A percentile compares a stretch with the other conserved stretches of the same genome.
These are phyloP conservation scores for Platichthys stellatus DNA, from an alignment of 2,113 vertebrate genomes.

Conservation along the genomic window DNA sequence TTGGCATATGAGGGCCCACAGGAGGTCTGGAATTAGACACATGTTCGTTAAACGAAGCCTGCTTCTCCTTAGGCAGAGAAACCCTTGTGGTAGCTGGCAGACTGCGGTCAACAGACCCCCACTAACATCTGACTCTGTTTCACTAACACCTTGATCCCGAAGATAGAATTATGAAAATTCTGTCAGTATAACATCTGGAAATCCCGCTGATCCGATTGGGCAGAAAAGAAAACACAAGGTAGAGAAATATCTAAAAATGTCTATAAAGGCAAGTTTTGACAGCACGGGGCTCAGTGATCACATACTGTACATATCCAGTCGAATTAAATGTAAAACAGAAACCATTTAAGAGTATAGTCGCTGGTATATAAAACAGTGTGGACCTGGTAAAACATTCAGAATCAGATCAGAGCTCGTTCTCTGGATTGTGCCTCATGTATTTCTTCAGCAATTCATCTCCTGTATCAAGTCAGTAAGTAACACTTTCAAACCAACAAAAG, in stretches of 20 bases:
- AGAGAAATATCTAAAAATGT: neutral
- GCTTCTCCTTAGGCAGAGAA: constrained; percentile 27
- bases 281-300: no score
- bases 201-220: neutral
- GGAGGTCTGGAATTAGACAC: constrained; percentile 60
- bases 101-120: neutral
- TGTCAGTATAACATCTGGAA: constrained; percentile 12
- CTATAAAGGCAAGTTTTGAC: neutral
- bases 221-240: constrained; percentile 21
- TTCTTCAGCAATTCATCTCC: neutral
- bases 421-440: neutral
- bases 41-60: constrained; percentile 50
- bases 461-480: no score
- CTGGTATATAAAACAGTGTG: neutral
- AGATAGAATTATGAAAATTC: constrained; percentile 7
- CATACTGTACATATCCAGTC: no score
- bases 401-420: neutral
- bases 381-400: neutral
- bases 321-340: neutral
- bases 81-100: constrained; percentile 3
- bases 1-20: constrained; percentile 46
- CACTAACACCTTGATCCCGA: constrained; percentile 4
- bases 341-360: no score
- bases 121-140: constrained; percentile 29
- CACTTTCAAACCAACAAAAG: no score